Percentiles rank a stretch among this genome's conserved stretches.
Conservation (phyloP, 2,888 invertebrate species). For the Cephus sareptanus region DNA sequence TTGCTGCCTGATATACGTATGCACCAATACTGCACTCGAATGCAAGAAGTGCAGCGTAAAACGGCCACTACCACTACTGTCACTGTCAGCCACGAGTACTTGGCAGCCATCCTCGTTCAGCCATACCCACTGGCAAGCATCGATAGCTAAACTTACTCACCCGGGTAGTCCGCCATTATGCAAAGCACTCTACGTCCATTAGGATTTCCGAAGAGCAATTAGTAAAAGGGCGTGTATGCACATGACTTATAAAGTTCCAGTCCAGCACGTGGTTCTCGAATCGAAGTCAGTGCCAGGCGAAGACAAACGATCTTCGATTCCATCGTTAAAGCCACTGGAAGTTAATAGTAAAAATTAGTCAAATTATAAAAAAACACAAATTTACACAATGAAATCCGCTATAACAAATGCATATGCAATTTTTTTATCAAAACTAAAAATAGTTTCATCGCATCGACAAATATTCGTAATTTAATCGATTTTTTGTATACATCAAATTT, state of each 20-base stretch:
- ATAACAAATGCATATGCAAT: neutral
- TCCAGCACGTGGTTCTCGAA: neutral
- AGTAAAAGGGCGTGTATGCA: slow-evolving; percentile 15
- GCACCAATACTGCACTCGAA: neutral
- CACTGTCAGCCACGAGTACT: neutral
- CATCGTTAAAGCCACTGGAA: neutral
- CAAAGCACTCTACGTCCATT: slow-evolving; percentile 31
- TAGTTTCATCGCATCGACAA: neutral
- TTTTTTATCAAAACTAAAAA: neutral
- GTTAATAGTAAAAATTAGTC: neutral
- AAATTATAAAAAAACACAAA: neutral
- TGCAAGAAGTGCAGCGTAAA: neutral
- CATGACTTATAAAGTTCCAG: neutral
- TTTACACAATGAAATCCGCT: neutral
- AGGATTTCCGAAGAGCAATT: slow-evolving; percentile 24
- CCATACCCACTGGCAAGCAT: neutral
- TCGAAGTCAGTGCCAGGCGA: neutral
- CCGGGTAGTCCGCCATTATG: slow-evolving; percentile 19
- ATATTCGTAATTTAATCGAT: neutral
- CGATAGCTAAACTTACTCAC: neutral
- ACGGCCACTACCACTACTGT: neutral
- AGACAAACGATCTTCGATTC: neutral
- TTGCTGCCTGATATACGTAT: neutral
- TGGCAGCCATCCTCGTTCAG: neutral
- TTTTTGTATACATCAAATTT: neutral